Base-by-base conservation (phyloP, 2,797 vertebrate species). In the Capromys pilorides region DNA sequence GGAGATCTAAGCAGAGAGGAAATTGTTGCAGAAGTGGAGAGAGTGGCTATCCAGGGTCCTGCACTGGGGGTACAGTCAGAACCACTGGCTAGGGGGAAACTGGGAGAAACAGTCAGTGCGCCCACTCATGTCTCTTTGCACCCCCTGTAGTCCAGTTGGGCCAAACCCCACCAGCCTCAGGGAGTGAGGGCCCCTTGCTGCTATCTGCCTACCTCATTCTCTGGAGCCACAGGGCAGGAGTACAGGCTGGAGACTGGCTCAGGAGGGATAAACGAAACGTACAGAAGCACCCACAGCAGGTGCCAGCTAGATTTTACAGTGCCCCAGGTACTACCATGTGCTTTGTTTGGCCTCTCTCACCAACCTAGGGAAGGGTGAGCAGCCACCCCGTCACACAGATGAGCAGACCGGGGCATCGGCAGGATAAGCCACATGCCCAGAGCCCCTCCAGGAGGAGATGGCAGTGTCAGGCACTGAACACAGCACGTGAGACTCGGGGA, bases 81-180 rank as follows among this genome's bases (percentile, higher is more conserved):
- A 16, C 49, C n/a, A 36, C 80, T 6, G 39, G 28, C n/a, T 80
- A 19, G 39, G 49, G 62, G 86, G 9, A 79, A n/a, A 19, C 39
- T 67, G 24, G 49, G 69, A 64, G 90, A 10, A 75, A 19, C n/a
- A n/a, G 49, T 22, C n/a, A n/a, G 49, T 22, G 16, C 2, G 4
- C 71, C 62, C 41, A 4, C 0, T 0, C 12, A 3, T 12, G 1
- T 36, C 49, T 4, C 33, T 31, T 51, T 16, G 28, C 2, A 10
- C 62, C 49, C 36, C n/a, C 69, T n/a, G 11, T 28, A 16, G 0
- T 62, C n/a, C 31, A 39, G 0, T 6, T 28, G 24, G 59, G 66
- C 41, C 88, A 84, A 79, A 88, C 11, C 19, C 24, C 12, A n/a
- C 21, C 31, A 39, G 59, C 73, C 64, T 4, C 83, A 62, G 86